Conservation (phyloP, 1,140 invertebrate species). For the Harpegnathos saltator region DNA sequence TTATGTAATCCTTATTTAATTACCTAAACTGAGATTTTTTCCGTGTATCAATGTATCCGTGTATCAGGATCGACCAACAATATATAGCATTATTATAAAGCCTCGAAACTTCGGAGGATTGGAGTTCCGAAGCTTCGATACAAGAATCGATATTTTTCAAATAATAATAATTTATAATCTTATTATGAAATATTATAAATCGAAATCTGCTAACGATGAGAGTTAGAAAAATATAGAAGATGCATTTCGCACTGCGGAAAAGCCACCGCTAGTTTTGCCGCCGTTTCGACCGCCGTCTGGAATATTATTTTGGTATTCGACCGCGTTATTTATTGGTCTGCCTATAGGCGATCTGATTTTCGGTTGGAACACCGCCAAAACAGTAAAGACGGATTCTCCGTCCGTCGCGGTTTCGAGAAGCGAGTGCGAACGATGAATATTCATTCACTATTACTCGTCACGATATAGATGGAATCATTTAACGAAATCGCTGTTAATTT, state of each 20-base stretch:
- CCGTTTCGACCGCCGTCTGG: conserved; percentile 61
- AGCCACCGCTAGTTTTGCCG: conserved; percentile 26
- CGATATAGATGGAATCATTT: conserved; percentile 40
- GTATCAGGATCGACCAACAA: too few species aligned
- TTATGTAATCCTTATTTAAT: too few species aligned
- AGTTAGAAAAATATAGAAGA: neutral
- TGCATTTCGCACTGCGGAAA: neutral
- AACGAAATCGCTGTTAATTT: neutral
- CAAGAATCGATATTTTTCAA: too few species aligned
- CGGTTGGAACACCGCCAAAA: conserved; percentile 64
- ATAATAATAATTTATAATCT: too few species aligned
- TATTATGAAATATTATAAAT: neutral
- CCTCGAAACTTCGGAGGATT: too few species aligned
- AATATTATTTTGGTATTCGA: conserved; percentile 73
- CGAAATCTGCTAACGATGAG: neutral
- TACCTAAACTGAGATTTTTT: too few species aligned
- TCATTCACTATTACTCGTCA: conserved; percentile 16
- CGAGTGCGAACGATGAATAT: conserved; percentile 38
- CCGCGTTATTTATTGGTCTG: conserved; percentile 70
- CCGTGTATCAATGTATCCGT: too few species aligned
- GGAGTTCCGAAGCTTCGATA: too few species aligned
- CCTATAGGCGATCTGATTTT: conserved; percentile 74
- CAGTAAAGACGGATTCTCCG: conserved; percentile 43
- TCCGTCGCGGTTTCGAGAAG: conserved; percentile 65
- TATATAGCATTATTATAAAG: too few species aligned